Base-by-base conservation (phyloP, 2,888 invertebrate genomes). In the Agrochola lychnidis region DNA sequence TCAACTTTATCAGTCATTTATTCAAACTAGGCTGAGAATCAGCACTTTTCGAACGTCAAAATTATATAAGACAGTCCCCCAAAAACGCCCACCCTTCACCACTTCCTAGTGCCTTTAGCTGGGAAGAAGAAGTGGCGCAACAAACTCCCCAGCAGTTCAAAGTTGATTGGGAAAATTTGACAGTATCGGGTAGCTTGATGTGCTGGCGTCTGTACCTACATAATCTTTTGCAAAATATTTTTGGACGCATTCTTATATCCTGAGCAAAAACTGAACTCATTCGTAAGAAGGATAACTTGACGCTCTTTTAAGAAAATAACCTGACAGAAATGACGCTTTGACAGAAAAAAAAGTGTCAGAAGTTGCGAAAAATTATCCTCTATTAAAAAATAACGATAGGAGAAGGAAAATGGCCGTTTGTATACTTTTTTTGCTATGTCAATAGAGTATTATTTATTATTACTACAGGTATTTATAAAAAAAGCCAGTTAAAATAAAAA, bases 321-420 rank as follows among this genome's bases (percentile, higher is more conserved):
- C 2, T 66, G 61, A 62, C 56, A 69, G 68, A 62, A 62, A 62
- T 42, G 6, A 30, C 14, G 10, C 4, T 70, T 30, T 79, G 70
- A 61, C 68, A 81, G 70, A 57, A n/a, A 42, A 59, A 14, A 59
- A 14, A 25, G n/a, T 83, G 78, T 61, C 71, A 71, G 25, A 83
- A 67, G 1, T 45, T 70, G 36, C 9, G 25, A 25, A 56, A 77
- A 64, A 36, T 6, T 57, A 22, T 57, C 22, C 19, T 63, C 51
- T 70, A 61, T 42, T 30, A 12, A 36, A 10, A 66, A 22, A 53
- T 36, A 70, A 36, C 25, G 42, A 63, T 57, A 2, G 25, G 42
- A 48, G 19, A 53, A 19, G 10, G 40, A 76, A 36, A 45, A 80
- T 80, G 80, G 14, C 14, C 9, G 80, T 80, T 67, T n/a, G 80